These are phyloP conservation scores for Apodemus speciosus DNA, from an alignment of 2,113 vertebrate species.

Conservation along the genomic window DNA sequence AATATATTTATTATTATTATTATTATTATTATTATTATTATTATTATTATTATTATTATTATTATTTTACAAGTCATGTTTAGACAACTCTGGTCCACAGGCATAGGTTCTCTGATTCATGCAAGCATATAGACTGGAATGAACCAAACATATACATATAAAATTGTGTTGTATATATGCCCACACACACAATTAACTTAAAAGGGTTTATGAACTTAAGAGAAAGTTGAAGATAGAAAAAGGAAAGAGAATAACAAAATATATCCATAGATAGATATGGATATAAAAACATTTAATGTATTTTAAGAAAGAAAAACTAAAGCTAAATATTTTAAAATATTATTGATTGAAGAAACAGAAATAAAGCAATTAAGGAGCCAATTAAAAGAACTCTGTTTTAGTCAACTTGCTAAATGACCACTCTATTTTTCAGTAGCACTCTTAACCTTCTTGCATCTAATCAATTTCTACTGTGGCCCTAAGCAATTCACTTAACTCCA, in stretches of 20 bases:
- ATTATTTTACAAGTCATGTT: background rate
- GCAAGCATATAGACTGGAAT: accelerated
- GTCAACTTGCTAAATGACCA: slow-evolving; percentile 3
- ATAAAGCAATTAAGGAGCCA: background rate
- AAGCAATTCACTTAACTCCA: background rate
- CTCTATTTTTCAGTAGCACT: background rate
- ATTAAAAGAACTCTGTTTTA: background rate
- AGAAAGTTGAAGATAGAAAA: background rate
- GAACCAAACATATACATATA: background rate
- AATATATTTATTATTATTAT: too few relatives aligned
- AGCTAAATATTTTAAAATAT: background rate
- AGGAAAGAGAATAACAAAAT: background rate
- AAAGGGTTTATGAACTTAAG: background rate
- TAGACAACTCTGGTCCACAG: background rate
- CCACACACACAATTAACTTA: background rate
- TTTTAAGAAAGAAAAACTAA: background rate
- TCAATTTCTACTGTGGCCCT: background rate
- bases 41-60: too few relatives aligned
- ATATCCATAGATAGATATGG: background rate
- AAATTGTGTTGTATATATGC: too few relatives aligned
- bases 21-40: too few relatives aligned
- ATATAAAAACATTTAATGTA: background rate
- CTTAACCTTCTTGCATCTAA: background rate
- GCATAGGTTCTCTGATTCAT: background rate
- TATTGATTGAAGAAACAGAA: background rate